Evolutionary conservation across 2,888 invertebrate species (phyloP).

Genomic region (Nebria salina): DNA sequence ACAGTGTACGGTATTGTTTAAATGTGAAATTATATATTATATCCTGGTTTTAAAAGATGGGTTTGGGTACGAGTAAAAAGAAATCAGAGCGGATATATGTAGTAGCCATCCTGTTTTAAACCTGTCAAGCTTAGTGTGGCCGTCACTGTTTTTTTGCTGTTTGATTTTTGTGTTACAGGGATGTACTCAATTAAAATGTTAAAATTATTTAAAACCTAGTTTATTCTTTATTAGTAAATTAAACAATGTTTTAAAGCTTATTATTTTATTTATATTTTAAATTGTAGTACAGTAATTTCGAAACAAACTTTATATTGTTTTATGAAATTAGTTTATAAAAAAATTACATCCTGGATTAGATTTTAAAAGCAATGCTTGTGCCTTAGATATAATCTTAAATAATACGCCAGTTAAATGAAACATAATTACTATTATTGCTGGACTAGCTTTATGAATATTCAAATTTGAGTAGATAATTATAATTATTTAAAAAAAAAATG

Average conservation of each 20-base stretch:
- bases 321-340: too few species aligned
- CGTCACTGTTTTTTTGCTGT: background rate
- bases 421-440: background rate
- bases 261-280: too few species aligned
- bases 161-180: background rate
- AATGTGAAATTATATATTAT: background rate
- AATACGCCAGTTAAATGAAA: background rate
- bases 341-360: background rate
- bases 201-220: too few species aligned
- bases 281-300: too few species aligned
- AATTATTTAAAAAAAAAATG: background rate
- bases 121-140: background rate
- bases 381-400: background rate
- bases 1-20: background rate
- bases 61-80: background rate
- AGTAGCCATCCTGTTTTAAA: background rate
- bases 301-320: too few species aligned
- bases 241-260: too few species aligned
- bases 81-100: background rate
- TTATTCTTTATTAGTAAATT: too few species aligned
- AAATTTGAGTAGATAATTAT: background rate
- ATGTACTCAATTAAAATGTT: background rate
- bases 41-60: background rate
- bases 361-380: background rate
- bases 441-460: background rate